Conservation (phyloP, 1,140 invertebrate genomes). For the Anthonomus grandis region DNA sequence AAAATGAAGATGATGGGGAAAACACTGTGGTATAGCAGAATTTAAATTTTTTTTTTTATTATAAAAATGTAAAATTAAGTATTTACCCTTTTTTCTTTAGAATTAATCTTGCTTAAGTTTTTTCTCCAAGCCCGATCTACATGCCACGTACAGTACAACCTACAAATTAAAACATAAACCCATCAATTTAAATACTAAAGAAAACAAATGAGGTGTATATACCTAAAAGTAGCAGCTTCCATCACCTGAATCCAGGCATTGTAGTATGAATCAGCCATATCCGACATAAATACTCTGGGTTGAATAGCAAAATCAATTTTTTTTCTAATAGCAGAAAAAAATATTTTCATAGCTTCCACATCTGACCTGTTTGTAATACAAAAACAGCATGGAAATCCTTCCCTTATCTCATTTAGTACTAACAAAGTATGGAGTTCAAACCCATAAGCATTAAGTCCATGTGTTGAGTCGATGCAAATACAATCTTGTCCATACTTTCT, state of each 20-base stretch:
- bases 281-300: conserved; percentile 17
- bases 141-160: conserved; percentile 11
- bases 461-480: conserved; percentile 21
- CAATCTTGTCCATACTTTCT: conserved; percentile 11
- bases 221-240: conserved; percentile 7
- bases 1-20: no score
- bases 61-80: no score
- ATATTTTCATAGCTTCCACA: not conserved
- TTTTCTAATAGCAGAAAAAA: conserved; percentile 14
- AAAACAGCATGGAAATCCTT: conserved; percentile 15
- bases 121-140: conserved; percentile 10
- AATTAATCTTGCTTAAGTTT: conserved; percentile 12
- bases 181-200: not conserved
- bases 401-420: conserved; percentile 13
- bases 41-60: no score
- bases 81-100: conserved; percentile 10
- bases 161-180: not conserved
- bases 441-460: conserved; percentile 16
- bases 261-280: conserved; percentile 7
- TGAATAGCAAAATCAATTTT: not conserved
- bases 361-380: conserved; percentile 11
- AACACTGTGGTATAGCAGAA: no score
- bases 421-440: conserved; percentile 18
- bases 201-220: not conserved
- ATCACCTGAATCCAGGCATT: conserved; percentile 20